phyloP scores from a whole-genome alignment of 2,888 invertebrate genomes.

The Hymenopus coronatus region DNA sequence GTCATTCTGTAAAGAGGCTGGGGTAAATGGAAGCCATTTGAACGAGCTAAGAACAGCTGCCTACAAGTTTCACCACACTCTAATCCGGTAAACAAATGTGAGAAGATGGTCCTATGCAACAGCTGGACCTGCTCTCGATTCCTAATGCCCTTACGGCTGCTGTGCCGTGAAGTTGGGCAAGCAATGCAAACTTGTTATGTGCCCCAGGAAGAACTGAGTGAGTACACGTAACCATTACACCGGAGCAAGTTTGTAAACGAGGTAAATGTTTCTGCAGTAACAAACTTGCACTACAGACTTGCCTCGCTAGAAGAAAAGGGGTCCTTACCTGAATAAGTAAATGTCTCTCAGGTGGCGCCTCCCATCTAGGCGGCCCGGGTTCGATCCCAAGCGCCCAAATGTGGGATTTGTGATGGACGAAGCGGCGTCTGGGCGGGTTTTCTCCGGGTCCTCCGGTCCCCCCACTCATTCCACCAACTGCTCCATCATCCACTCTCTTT shows the following conservation, averaged over 20 bases:
- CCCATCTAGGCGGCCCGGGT: no score
- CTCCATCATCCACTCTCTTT: no score
- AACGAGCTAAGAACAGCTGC: background rate
- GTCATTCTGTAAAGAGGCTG: background rate
- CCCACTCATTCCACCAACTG: no score
- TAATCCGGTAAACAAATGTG: background rate
- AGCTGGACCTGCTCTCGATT: background rate
- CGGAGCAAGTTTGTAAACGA: background rate
- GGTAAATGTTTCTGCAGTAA: background rate
- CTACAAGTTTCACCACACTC: background rate
- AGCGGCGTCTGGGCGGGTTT: no score
- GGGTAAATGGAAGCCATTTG: background rate
- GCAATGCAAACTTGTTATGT: background rate
- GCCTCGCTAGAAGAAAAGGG: no score
- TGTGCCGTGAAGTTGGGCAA: background rate
- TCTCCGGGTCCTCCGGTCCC: no score
- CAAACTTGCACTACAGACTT: background rate
- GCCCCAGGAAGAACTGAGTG: background rate
- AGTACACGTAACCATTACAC: background rate
- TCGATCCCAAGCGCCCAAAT: no score
- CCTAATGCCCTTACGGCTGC: background rate
- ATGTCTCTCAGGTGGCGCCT: no score
- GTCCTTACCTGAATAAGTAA: no score
- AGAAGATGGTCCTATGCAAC: background rate
- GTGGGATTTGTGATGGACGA: no score